phyloP scores from a whole-genome alignment of 2,113 vertebrate species.

The Albula glossodonta region DNA sequence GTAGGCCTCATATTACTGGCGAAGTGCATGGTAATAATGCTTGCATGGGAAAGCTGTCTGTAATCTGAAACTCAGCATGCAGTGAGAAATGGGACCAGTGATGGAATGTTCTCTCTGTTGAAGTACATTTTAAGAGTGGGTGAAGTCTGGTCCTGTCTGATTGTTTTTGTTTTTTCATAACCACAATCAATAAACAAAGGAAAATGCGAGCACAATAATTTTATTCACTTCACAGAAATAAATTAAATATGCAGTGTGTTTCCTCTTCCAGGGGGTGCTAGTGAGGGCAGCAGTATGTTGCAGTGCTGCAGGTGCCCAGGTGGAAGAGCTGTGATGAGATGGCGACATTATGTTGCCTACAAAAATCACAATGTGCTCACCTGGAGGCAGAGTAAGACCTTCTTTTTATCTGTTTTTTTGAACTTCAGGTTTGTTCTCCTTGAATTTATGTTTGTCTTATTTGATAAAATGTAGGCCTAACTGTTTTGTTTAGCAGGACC shows the following conservation, averaged over 20 bases:
- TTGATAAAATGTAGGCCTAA: too few relatives aligned
- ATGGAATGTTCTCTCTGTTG: neutral
- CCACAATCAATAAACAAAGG: too few relatives aligned
- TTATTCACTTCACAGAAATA: too few relatives aligned
- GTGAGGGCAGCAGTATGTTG: neutral
- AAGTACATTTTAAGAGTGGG: too few relatives aligned
- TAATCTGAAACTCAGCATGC: neutral
- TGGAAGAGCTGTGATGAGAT: neutral
- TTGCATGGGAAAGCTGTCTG: neutral
- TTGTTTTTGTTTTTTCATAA: neutral
- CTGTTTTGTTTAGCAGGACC: too few relatives aligned
- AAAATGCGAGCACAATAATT: too few relatives aligned
- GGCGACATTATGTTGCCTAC: neutral
- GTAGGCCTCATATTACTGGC: neutral
- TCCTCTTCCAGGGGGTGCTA: neutral
- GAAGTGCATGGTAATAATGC: neutral
- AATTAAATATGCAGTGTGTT: neutral
- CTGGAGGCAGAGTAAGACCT: slow-evolving; percentile 2
- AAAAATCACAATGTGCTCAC: neutral
- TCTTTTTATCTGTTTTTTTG: neutral
- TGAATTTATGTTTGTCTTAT: neutral
- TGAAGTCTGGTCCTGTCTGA: neutral
- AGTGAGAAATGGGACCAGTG: neutral
- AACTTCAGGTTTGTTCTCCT: neutral
- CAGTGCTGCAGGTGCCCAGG: neutral